Percentiles rank a stretch among this genome's conserved stretches.
Conservation (phyloP, 2,888 invertebrate genomes). For the Campoplex nolae region DNA sequence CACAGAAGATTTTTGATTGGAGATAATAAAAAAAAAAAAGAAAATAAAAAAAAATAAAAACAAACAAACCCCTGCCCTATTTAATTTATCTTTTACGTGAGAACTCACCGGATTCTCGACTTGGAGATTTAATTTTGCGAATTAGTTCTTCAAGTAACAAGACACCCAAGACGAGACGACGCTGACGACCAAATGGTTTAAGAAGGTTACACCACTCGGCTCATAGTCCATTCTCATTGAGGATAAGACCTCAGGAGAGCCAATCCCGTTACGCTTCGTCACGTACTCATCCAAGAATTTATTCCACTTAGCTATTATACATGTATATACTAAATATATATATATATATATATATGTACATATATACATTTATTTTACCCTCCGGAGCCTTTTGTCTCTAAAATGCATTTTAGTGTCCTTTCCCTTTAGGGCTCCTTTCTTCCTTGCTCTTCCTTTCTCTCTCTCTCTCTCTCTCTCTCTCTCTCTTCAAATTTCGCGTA, state of each 20-base stretch:
- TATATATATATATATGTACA: not conserved
- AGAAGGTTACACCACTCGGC: conserved; percentile 48
- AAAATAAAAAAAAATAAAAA: not conserved
- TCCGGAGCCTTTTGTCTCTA: not conserved
- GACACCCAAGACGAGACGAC: conserved; percentile 42
- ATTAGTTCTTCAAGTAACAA: conserved; percentile 55
- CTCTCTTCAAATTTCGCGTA: not conserved
- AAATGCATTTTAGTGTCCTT: conserved; percentile 5
- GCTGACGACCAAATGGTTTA: conserved; percentile 55
- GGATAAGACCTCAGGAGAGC: conserved; percentile 55
- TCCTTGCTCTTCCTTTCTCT: not conserved
- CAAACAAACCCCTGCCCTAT: not conserved
- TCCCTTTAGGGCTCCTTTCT: not conserved
- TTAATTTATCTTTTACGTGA: conserved; percentile 16
- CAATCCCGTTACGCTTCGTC: conserved; percentile 66
- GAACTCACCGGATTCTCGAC: conserved; percentile 10
- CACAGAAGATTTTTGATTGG: not conserved
- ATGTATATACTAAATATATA: conserved; percentile 1
- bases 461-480: not conserved
- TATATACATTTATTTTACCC: not conserved
- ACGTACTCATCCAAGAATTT: conserved; percentile 61
- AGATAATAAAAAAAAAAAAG: not conserved
- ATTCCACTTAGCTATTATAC: conserved; percentile 44
- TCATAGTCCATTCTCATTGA: conserved; percentile 37
- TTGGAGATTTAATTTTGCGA: conserved; percentile 61